Base-by-base conservation (phyloP, 2,113 vertebrate genomes). In the Macrotis lagotis region DNA sequence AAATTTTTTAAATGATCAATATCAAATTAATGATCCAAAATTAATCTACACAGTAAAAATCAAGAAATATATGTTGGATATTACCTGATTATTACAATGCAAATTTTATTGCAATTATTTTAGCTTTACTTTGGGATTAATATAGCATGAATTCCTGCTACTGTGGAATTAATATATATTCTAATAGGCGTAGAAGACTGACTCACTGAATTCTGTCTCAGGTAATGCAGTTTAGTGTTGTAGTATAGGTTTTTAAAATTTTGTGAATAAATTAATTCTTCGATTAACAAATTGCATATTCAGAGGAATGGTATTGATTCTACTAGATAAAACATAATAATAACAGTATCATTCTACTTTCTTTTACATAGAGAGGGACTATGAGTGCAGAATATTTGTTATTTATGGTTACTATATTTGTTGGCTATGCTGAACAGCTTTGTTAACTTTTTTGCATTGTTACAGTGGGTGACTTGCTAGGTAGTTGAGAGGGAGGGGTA, bases 21-120 rank as follows among this genome's bases (percentile, higher is more conserved):
- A 92, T 48, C 59, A 88, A 93, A n/a, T n/a, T n/a, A 96, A 44
- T 96, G 26, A 66, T 51, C 22, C 90, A 88, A 95, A 52, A 37
- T 90, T 90, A 94, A 94, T 51, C 66, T 91, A 26, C 44, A 91
- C 8, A 90, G 48, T 8, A 12, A 97, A 97, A 97, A 94, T 90
- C 44, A 59, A 96, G 90, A 95, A 48, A 22, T 92, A 91, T 1
- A 50, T 51, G 92, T 37, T 28, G n/a, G 24, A 52, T 44, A 14
- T 37, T 51, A 90, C 7, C 50, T 95, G 53, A 92, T 31, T 89
- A 48, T 19, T 89, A 88, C 26, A 51, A 24, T 55, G 95, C 51
- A 66, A 93, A 93, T 16, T 74, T 74, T n/a, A 74, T 74, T n/a
- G 37, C 47, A 90, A 93, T 50, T 92, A 90, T 90, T 91, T 52